Conservation (phyloP, 2,113 vertebrate genomes). For the Onychostruthus taczanowskii region DNA sequence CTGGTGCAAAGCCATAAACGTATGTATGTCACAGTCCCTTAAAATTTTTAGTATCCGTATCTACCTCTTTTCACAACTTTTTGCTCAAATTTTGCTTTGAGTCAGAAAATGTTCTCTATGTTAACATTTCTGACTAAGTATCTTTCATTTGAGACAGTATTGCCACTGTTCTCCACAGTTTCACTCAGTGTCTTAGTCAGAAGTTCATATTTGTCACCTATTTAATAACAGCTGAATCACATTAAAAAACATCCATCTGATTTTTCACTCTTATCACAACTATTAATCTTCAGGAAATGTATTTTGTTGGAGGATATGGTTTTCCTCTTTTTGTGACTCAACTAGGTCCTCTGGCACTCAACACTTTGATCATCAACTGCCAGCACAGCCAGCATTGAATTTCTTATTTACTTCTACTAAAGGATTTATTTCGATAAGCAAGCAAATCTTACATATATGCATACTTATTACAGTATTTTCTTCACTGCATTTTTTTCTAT, state of each 20-base stretch:
- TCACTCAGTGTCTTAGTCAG: neutral
- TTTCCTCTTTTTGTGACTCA: neutral
- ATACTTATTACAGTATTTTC: neutral
- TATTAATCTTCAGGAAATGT: neutral
- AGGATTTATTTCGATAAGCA: neutral
- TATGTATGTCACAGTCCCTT: neutral
- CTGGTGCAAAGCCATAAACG: neutral
- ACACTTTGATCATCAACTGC: neutral
- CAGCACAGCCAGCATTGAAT: neutral
- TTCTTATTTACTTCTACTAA: neutral
- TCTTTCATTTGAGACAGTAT: neutral
- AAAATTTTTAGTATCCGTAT: neutral
- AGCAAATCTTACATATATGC: neutral
- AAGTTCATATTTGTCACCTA: neutral
- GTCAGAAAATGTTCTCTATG: neutral
- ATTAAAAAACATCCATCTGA: neutral
- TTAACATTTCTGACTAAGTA: neutral
- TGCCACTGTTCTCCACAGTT: neutral
- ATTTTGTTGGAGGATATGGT: neutral
- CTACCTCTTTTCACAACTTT: neutral
- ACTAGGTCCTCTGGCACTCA: neutral
- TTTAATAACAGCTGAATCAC: neutral
- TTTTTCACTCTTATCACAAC: neutral
- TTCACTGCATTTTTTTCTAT: neutral
- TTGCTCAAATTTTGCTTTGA: neutral